Conservation (phyloP, 2,888 invertebrate genomes). For the Nomada ferruginata region DNA sequence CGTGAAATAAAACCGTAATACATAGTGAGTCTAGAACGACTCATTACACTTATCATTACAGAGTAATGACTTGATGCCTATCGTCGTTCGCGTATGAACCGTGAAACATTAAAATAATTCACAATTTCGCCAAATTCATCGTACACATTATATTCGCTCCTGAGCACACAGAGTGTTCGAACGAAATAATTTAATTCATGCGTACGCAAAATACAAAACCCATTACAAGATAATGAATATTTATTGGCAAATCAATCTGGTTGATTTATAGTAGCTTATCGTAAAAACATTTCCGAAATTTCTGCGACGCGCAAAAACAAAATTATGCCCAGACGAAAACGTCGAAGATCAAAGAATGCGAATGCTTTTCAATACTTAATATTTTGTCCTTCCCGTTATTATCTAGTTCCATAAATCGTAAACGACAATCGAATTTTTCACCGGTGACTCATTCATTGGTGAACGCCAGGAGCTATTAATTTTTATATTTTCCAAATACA, state of each 20-base stretch:
- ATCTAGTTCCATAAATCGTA: too few species aligned
- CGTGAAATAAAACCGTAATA: constrained; percentile 85
- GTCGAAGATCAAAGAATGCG: too few species aligned
- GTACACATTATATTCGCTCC: not conserved
- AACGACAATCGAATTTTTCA: too few species aligned
- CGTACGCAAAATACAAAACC: not conserved
- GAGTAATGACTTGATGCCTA: not conserved
- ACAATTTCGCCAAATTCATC: constrained; percentile 26
- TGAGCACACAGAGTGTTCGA: not conserved
- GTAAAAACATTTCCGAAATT: not conserved
- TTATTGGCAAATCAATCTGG: not conserved
- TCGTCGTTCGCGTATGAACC: constrained; percentile 9
- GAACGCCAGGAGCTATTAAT: too few species aligned
- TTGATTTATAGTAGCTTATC: not conserved
- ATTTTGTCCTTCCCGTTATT: not conserved
- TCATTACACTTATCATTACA: constrained; percentile 54
- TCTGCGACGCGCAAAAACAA: not conserved
- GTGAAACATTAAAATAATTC: constrained; percentile 22
- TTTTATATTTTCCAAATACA: too few species aligned
- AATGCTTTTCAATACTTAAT: not conserved
- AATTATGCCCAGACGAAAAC: not conserved
- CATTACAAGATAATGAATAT: constrained; percentile 16
- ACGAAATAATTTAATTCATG: not conserved
- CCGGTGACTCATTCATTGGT: too few species aligned
- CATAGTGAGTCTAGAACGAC: constrained; percentile 80